Evolutionary conservation across 2,797 vertebrate species (phyloP), one percentile per base, ranked within the genome.

Genomic region (Centroberyx gerrardi): DNA sequence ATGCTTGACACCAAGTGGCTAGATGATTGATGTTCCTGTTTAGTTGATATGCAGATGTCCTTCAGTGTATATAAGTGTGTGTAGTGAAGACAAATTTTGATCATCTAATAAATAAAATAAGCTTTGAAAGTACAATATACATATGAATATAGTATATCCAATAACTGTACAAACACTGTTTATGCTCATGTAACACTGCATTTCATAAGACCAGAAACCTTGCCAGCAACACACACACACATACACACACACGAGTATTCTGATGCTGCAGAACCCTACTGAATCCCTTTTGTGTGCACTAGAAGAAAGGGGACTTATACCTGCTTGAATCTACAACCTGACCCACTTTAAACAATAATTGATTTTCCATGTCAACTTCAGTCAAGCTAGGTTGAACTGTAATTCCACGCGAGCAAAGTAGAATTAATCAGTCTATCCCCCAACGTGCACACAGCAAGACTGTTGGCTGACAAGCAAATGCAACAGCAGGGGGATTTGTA

Each of bases 281-380:
- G 81, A 62, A 40, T 77, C 76, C 56, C 40, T 68, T 33, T 36
- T 36, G 5, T 27, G 56, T 53, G 55, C 64, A 54, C 71, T 54
- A 73, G 46, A 80, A 56, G 36, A 75, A 64, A 52, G 27, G 51
- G 69, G 79, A 61, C 74, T 72, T 51, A 73, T 44, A 63, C 33
- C 82, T 81, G 68, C 46, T 72, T 71, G 71, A 78, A 76, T 79
- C 76, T 82, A 75, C 70, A 76, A 78, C 84, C 78, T 90, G 90
- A 90, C 90, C 91, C 73, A 87, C 75, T 94, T 93, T 80, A 81
- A 73, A 81, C 70, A 71, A 80, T 89, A 86, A 92, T 86, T 83
- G 84, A 91, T 87, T 91, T 85, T 86, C 84, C 78, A 74, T 80
- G 87, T 91, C 77, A 84, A 46, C 81, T 55, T 65, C 79, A 88